Percentiles rank a stretch among this genome's conserved stretches.
Conservation (phyloP, 2,113 vertebrate genomes). For the Rhinolophus sinicus region DNA sequence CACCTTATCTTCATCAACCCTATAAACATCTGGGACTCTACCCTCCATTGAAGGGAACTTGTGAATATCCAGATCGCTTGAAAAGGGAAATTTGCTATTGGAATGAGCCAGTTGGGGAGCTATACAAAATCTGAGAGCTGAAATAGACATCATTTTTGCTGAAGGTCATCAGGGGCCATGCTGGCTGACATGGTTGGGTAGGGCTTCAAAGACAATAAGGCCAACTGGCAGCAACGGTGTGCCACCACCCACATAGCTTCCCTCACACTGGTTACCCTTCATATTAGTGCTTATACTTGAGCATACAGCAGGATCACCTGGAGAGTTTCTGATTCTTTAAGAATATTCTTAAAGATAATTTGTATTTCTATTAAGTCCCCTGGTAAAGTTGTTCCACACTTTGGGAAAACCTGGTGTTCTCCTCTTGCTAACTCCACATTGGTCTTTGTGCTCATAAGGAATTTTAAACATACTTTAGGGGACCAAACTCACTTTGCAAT, state of each 20-base stretch:
- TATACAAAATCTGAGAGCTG: background rate
- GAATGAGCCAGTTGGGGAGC: background rate
- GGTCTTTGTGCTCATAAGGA: background rate
- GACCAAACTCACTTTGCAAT: background rate
- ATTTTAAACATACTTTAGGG: background rate
- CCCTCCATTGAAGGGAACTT: background rate
- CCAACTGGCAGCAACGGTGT: too few species aligned
- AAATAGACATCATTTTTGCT: background rate
- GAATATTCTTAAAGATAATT: background rate
- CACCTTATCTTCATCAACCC: background rate
- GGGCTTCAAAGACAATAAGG: background rate
- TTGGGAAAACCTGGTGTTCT: background rate
- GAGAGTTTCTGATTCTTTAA: background rate
- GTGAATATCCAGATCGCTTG: background rate
- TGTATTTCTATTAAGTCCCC: background rate
- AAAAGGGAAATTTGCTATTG: background rate
- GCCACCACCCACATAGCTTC: background rate
- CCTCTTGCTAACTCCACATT: background rate
- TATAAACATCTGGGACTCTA: background rate
- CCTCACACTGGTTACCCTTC: background rate
- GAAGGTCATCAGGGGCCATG: background rate
- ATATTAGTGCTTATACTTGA: background rate
- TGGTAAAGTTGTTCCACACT: background rate
- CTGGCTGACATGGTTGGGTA: background rate
- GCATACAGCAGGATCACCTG: background rate